A percentile compares a stretch with the other conserved stretches of the same genome.
Conservation (phyloP, 1,140 invertebrate genomes). For the Drosophila arawakana region DNA sequence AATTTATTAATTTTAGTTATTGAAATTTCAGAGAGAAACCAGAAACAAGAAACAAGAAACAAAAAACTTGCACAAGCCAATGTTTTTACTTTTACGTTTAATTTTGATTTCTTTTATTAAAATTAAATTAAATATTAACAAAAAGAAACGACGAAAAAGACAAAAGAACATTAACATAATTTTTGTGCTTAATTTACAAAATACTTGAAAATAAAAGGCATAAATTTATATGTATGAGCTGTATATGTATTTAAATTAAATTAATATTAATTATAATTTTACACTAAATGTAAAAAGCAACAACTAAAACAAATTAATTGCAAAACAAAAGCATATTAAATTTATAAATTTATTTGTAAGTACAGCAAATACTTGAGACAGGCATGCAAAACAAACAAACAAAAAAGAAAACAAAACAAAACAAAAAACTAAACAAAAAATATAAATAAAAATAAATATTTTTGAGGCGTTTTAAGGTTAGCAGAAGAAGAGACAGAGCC, state of each 20-base stretch:
- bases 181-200: constrained; percentile 80
- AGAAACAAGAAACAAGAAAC: too few species aligned
- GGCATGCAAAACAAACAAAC: constrained; percentile 39
- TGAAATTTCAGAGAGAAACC: constrained; percentile 39
- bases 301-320: constrained; percentile 44
- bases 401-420: constrained; percentile 9
- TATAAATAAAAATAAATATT: constrained; percentile 62
- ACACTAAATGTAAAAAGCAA: constrained; percentile 78
- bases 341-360: constrained; percentile 58
- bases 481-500: constrained; percentile 62
- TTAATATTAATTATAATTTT: constrained; percentile 78
- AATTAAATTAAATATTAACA: constrained; percentile 54
- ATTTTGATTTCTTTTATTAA: constrained; percentile 21
- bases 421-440: constrained; percentile 9
- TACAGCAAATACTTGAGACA: constrained; percentile 58
- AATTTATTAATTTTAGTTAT: constrained; percentile 81
- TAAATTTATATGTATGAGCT: constrained; percentile 78
- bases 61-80: constrained; percentile 73
- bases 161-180: constrained; percentile 75
- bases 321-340: constrained; percentile 51
- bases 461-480: constrained; percentile 79
- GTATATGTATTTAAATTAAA: constrained; percentile 78
- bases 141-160: constrained; percentile 62
- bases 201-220: constrained; percentile 70
- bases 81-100: constrained; percentile 53